These are phyloP conservation scores for Sicus ferrugineus DNA, from an alignment of 2,888 invertebrate genomes.

Conservation along the genomic window DNA sequence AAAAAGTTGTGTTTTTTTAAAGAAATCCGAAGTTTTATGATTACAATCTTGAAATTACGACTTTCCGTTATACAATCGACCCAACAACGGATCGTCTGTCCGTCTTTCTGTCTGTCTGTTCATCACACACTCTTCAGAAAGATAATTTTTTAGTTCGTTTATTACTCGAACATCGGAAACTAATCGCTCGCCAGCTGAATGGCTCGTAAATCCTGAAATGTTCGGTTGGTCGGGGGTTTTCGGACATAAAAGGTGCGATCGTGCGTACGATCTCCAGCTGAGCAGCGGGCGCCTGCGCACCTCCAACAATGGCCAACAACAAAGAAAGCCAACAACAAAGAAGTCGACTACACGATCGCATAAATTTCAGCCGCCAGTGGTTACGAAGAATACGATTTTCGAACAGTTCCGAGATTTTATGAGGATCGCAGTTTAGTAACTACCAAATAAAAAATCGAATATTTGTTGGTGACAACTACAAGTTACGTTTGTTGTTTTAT, in stretches of 20 bases:
- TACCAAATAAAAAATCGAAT: neutral
- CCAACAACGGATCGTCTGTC: no score
- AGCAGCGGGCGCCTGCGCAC: neutral
- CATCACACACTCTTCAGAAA: neutral
- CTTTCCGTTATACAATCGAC: no score
- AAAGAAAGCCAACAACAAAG: neutral
- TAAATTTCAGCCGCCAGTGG: no score
- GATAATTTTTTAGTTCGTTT: no score
- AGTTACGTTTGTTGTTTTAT: slow-evolving; percentile 25
- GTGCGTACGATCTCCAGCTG: neutral
- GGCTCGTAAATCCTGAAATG: slow-evolving; percentile 3
- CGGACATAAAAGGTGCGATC: slow-evolving; percentile 1
- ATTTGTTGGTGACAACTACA: neutral
- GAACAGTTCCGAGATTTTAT: no score
- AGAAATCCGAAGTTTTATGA: no score
- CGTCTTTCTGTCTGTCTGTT: no score
- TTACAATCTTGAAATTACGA: no score
- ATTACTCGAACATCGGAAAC: neutral
- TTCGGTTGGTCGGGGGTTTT: neutral
- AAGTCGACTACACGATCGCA: neutral
- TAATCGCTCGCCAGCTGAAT: neutral
- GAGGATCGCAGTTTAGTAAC: no score
- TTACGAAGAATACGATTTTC: no score
- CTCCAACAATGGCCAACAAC: neutral
- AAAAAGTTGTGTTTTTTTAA: no score